phyloP scores from a whole-genome alignment of 2,888 invertebrate genomes.

The Osmoderma eremita region DNA sequence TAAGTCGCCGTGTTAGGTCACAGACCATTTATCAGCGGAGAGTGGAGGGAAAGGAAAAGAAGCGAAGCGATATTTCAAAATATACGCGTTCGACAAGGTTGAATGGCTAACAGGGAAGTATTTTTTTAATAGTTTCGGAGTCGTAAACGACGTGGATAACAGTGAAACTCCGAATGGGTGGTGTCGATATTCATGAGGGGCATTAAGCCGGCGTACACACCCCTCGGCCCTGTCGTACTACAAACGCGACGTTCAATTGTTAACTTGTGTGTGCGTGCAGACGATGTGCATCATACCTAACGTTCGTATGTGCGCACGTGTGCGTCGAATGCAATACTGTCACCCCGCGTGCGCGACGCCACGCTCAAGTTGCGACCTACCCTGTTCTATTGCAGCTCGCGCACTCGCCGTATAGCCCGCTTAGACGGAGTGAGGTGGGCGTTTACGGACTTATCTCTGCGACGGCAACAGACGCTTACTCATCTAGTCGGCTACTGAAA shows the following conservation, averaged over 20 bases:
- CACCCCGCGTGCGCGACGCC: conserved; percentile 49
- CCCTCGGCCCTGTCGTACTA: conserved; percentile 19
- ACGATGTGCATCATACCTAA: neutral
- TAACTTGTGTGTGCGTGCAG: conserved; percentile 11
- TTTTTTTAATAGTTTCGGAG: conserved; percentile 16
- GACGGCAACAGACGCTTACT: conserved; percentile 56
- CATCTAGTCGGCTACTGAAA: conserved; percentile 55
- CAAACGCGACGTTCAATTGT: conserved; percentile 31
- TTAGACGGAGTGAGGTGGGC: conserved; percentile 48
- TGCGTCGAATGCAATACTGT: conserved; percentile 36
- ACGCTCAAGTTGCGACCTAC: conserved; percentile 47
- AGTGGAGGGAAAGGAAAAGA: conserved; percentile 8
- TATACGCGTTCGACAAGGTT: conserved; percentile 3
- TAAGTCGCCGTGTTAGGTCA: conserved; percentile 22
- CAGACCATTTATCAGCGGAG: conserved; percentile 4
- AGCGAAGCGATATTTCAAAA: conserved; percentile 17
- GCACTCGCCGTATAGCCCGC: conserved; percentile 41
- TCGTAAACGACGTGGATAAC: too few species aligned
- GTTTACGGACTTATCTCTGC: conserved; percentile 48
- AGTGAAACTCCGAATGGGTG: too few species aligned
- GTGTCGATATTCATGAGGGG: conserved; percentile 22
- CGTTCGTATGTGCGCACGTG: conserved; percentile 7
- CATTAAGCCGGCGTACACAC: conserved; percentile 11
- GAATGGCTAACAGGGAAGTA: conserved; percentile 6
- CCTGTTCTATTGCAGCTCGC: conserved; percentile 45